These are phyloP conservation scores for Malurus cyaneus DNA, from an alignment of 2,113 vertebrate species.

Conservation along the genomic window DNA sequence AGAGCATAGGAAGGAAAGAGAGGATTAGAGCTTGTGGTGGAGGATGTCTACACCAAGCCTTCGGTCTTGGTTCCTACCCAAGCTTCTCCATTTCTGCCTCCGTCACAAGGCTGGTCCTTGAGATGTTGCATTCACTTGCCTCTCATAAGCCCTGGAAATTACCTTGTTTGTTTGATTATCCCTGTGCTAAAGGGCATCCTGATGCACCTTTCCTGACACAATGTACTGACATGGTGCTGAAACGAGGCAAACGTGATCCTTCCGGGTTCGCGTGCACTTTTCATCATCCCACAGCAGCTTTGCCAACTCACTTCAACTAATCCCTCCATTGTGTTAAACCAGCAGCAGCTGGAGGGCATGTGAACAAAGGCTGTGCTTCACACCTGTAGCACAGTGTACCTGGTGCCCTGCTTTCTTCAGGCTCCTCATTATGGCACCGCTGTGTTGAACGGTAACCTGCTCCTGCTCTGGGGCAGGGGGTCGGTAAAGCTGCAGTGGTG, in stretches of 20 bases:
- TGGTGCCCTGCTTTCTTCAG: background rate
- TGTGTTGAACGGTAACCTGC: background rate
- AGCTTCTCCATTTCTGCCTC: background rate
- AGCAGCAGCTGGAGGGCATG: conserved; percentile 50
- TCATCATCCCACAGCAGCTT: conserved; percentile 18
- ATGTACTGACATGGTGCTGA: conserved; percentile 9
- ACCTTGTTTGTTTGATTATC: conserved; percentile 26
- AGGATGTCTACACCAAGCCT: background rate
- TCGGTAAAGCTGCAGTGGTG: background rate
- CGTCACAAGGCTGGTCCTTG: background rate
- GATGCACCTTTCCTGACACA: conserved; percentile 16
- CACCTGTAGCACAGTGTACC: background rate
- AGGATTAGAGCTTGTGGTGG: conserved; percentile 1
- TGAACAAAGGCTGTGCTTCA: conserved; percentile 25
- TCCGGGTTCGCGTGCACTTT: background rate
- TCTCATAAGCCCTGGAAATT: background rate
- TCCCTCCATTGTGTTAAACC: conserved; percentile 41
- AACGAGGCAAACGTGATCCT: conserved; percentile 23
- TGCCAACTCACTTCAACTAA: conserved; percentile 34
- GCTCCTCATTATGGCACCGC: background rate
- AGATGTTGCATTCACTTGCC: background rate
- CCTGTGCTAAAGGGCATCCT: conserved; percentile 2
- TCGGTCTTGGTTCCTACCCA: background rate
- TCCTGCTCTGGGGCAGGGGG: background rate
- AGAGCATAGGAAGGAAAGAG: conserved; percentile 29